Base-by-base conservation (phyloP, 2,113 vertebrate genomes). In the Emydura subglobosa region DNA sequence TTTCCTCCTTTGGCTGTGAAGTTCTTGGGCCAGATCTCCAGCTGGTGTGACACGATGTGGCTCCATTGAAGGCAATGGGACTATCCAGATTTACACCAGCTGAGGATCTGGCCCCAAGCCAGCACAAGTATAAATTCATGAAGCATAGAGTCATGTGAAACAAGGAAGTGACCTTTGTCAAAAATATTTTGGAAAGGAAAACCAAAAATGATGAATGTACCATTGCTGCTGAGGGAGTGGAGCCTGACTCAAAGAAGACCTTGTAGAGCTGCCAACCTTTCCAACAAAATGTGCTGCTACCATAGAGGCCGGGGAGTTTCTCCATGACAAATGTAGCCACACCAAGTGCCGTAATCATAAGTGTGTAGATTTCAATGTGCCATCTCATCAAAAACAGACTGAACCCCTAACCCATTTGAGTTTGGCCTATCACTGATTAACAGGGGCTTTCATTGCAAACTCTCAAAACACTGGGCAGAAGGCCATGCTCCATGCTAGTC, bases 111-210 rank as follows among this genome's bases (percentile, higher is more conserved):
- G 5, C 94, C 92, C 92, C 6, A 82, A 94, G 89, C 85, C 54
- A 89, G 90, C 78, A 93, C 88, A 95, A 53, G 79, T 85, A 87
- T 94, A 94, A 95, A 97, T 96, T 96, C 96, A 97, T 90, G 91
- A 95, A 92, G 97, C 84, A 72, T 95, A 91, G 91, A 96, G 94
- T 96, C 95, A 97, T 97, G 96, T 91, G 93, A 94, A 97, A 96
- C 79, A 24, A 98, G 96, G 96, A 97, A 97, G 96, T 98, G 96
- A 98, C 96, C 97, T 96, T 93, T 97, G 91, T 97, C 93, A 96
- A 97, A 97, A 97, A 90, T 94, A 96, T 96, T 97, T 97, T 97
- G 95, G 96, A 98, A 97, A 88, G 93, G 96, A 96, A 97, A 97
- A 97, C 96, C 87, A 93, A 95, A 96, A 96, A 96, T 97, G 97